A percentile compares a stretch with the other conserved stretches of the same genome.
Evolutionary conservation across 2,888 invertebrate genomes (phyloP).

Genomic region (Tetragnatha montana): DNA sequence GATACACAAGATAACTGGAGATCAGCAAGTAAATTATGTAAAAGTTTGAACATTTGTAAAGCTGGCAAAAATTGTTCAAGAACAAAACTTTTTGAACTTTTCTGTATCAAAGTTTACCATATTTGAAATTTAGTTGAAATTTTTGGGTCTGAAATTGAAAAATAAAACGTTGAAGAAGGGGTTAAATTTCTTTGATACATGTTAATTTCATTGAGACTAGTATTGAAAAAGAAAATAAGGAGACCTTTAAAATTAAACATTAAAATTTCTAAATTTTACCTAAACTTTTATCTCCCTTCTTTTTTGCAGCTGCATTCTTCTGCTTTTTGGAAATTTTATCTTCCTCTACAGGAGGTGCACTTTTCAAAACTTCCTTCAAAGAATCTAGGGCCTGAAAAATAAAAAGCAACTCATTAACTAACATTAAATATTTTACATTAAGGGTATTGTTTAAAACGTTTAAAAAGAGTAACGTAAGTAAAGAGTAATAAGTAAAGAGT

Average conservation of each 20-base stretch:
- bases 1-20: no score
- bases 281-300: constrained; percentile 67
- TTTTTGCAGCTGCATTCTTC: constrained; percentile 39
- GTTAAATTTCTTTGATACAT: no score
- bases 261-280: constrained; percentile 30
- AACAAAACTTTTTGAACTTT: no score
- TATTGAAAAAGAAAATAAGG: not conserved
- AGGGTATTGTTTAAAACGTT: not conserved
- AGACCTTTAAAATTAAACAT: not conserved
- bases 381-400: constrained; percentile 24
- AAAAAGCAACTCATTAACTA: not conserved
- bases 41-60: no score
- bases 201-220: not conserved
- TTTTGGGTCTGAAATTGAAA: no score
- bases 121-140: no score
- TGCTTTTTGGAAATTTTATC: constrained; percentile 37
- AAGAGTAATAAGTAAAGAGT: no score
- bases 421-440: not conserved
- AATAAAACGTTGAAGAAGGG: no score
- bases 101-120: no score
- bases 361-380: constrained; percentile 24
- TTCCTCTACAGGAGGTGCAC: constrained; percentile 13
- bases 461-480: no score
- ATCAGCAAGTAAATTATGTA: no score
- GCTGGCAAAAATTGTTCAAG: no score